Base-by-base conservation (phyloP, 2,888 invertebrate genomes). In the Pilophorus perplexus region DNA sequence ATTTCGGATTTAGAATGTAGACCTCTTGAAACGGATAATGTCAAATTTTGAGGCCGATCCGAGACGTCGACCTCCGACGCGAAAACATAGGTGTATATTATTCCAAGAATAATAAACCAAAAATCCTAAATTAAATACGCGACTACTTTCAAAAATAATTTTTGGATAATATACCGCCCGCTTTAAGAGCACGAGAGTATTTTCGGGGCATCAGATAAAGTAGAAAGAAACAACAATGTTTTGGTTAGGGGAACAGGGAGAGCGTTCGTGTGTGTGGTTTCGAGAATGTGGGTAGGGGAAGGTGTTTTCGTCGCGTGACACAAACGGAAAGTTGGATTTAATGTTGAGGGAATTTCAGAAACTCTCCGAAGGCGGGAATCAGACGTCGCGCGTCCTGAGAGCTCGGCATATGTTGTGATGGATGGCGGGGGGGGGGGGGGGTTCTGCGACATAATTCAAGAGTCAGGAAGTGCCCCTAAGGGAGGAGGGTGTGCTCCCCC, bases 281-380 rank as follows among this genome's bases (percentile, higher is more conserved):
- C 44, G 14, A 46, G 23, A 46, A 46, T 46, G 25, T 46, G 23
- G n/a, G 46, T 14, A 22, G 46, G 25, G 46, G 5, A 8, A 46
- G 25, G n/a, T n/a, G n/a, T n/a, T n/a, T 46, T 46, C 46, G 25
- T 46, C 46, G 46, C 46, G 46, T 46, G 46, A 46, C 46, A 25
- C 23, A 5, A 22, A 10, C 23, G 46, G 46, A 46, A 46, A 46
- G 46, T 46, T 12, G 22, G 46, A 46, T 23, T n/a, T 25, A 46
- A 46, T 23, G 46, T 46, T 25, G 46, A 46, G 46, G 46, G 25
- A 46, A 46, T 46, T n/a, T 14, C 46, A 46, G 46, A 46, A 46
- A 46, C 23, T 23, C 46, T 22, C n/a, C 23, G 46, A 46, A 46
- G 46, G 46, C 46, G 46, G 25, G 46, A 46, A 46, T 46, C 20